phyloP scores from a whole-genome alignment of 2,888 invertebrate genomes.

The Electrophaes corylata region DNA sequence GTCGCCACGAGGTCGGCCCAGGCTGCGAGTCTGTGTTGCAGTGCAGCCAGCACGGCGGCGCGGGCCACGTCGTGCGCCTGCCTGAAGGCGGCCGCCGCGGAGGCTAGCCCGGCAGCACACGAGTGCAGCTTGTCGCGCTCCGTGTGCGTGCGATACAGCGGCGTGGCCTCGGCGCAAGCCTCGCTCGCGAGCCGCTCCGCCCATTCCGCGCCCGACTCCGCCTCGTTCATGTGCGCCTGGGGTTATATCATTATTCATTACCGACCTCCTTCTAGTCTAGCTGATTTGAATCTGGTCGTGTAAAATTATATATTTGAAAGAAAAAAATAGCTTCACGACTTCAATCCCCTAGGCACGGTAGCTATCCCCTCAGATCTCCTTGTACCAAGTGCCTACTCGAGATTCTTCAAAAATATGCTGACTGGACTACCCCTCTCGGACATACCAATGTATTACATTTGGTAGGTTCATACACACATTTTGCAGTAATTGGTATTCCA shows the following conservation, averaged over 20 bases:
- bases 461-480: too few species aligned
- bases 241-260: background rate
- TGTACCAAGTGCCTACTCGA: too few species aligned
- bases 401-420: too few species aligned
- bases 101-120: constrained; percentile 65
- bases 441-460: too few species aligned
- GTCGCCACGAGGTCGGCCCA: constrained; percentile 63
- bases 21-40: constrained; percentile 52
- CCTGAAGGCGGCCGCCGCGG: constrained; percentile 66
- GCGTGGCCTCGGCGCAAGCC: constrained; percentile 88
- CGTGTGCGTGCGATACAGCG: constrained; percentile 79
- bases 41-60: constrained; percentile 57
- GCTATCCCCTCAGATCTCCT: too few species aligned
- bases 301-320: too few species aligned
- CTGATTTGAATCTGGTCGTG: too few species aligned
- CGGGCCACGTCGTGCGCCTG: constrained; percentile 59
- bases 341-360: too few species aligned
- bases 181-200: constrained; percentile 92
- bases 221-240: constrained; percentile 94
- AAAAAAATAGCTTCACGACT: too few species aligned
- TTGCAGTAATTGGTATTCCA: too few species aligned
- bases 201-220: constrained; percentile 95
- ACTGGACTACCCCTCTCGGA: too few species aligned
- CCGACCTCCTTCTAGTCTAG: too few species aligned
- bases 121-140: constrained; percentile 66